These are phyloP conservation scores for Melitaea cinxia DNA, from an alignment of 1,140 invertebrate genomes.

Conservation along the genomic window DNA sequence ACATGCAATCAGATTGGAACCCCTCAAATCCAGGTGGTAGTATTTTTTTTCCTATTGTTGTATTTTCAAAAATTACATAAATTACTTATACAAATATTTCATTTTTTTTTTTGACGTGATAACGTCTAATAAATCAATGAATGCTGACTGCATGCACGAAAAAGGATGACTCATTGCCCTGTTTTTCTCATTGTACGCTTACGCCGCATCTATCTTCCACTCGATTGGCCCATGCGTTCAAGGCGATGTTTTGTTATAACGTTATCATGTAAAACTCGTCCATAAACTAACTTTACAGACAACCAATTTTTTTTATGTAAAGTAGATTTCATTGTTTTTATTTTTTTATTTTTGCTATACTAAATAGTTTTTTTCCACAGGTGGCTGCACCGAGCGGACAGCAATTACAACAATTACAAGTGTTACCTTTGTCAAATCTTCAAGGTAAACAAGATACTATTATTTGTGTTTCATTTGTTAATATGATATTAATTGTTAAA, in stretches of 20 bases:
- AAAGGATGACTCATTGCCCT: too few species aligned
- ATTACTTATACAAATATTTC: too few species aligned
- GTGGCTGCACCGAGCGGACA: slow-evolving; percentile 73
- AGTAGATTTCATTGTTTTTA: not conserved
- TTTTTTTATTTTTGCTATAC: not conserved
- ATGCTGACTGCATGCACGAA: too few species aligned
- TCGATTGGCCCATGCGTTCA: too few species aligned
- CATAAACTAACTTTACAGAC: too few species aligned
- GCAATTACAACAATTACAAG: slow-evolving; percentile 74
- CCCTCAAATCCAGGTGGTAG: slow-evolving; percentile 77
- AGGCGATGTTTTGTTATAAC: too few species aligned
- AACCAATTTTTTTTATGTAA: slow-evolving; percentile 11
- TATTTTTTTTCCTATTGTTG: slow-evolving; percentile 39
- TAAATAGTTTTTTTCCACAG: slow-evolving; percentile 48
- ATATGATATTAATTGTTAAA: slow-evolving; percentile 3
- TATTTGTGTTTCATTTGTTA: not conserved
- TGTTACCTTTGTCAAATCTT: slow-evolving; percentile 74
- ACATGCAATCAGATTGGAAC: slow-evolving; percentile 73
- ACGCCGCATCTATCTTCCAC: too few species aligned
- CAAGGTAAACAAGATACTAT: slow-evolving; percentile 55
- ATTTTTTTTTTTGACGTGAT: too few species aligned
- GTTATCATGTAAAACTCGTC: too few species aligned
- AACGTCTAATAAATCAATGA: too few species aligned
- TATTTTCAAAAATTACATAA: not conserved
- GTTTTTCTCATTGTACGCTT: too few species aligned